Evolutionary conservation across 2,797 vertebrate species (phyloP), one percentile per base, ranked within the genome.

Genomic region (Psittacula derbiana): DNA sequence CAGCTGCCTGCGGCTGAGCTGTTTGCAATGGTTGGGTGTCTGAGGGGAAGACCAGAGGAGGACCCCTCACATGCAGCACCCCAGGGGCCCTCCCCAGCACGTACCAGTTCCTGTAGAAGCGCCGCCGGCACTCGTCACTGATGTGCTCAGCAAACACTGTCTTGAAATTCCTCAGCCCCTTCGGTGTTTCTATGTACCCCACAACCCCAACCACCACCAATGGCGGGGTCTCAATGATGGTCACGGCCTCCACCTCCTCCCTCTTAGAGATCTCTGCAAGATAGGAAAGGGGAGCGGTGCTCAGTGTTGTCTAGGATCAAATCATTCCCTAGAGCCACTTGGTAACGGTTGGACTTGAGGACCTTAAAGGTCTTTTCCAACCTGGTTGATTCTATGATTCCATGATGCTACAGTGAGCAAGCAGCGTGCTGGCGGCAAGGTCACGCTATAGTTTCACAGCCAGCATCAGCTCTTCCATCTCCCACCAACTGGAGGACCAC

Each of bases 71-170:
- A 3, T 2, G 10, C 61, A 61, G 50, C 1, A 16, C 61, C 52
- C 23, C 65, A 31, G 27, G 16, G 60, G 27, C 33, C 38, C 8
- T 9, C 46, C 21, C 6, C 38, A 33, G 43, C 33, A 70, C 84
- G 2, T 76, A 99, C 99, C 99, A 99, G 98, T 98, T 99, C 98
- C 95, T 99, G 97, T 99, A 99, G 98, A 99, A 99, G 96, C 98
- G 98, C 6, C 99, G 98, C 11, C 97, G 98, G 97, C 99, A 99
- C 90, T 99, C 99, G 0, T 99, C 99, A 0, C 99, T 99, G 71
- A 99, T 97, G 88, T 99, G 99, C 92, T 99, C 99, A 0, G 99
- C 99, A 88, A 99, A 99, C 95, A 99, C 95, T 31, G 99, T 99
- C 98, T 99, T 99, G 93, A 99, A 98, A 49, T 98, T 93, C 72